These are phyloP conservation scores for Vulpes ferrilata DNA, from an alignment of 2,113 vertebrate species.

Conservation along the genomic window DNA sequence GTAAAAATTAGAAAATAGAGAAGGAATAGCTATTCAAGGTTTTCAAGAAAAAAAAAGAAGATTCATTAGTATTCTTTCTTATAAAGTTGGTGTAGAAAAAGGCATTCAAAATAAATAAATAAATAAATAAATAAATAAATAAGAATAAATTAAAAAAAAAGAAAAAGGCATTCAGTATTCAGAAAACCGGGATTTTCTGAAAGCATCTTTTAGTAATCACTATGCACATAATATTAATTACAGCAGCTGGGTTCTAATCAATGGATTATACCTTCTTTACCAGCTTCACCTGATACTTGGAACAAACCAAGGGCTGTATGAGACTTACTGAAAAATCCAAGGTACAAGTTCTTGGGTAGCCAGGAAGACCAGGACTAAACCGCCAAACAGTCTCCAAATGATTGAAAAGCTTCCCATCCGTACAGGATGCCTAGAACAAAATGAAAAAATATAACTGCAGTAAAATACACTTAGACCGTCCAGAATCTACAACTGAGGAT, in stretches of 20 bases:
- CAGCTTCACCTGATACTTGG: constrained; percentile 5
- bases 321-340: constrained; percentile 96
- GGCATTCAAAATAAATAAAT: neutral
- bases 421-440: constrained; percentile 93
- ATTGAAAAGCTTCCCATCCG: constrained; percentile 96
- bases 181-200: neutral
- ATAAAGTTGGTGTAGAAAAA: neutral
- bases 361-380: constrained; percentile 96
- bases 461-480: neutral
- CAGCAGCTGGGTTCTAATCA: neutral
- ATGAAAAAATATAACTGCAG: constrained; percentile 27
- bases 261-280: neutral
- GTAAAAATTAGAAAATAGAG: neutral
- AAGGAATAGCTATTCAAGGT: neutral
- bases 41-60: constrained; percentile 26
- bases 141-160: neutral
- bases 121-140: too few relatives aligned
- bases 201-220: neutral
- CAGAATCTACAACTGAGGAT: neutral
- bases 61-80: neutral
- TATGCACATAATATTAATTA: neutral
- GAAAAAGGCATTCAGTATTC: neutral
- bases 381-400: constrained; percentile 97
- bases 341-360: constrained; percentile 96
- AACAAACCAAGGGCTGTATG: neutral